Conservation (phyloP, 2,888 invertebrate species). For the Hirtodrosophila trivittata region DNA sequence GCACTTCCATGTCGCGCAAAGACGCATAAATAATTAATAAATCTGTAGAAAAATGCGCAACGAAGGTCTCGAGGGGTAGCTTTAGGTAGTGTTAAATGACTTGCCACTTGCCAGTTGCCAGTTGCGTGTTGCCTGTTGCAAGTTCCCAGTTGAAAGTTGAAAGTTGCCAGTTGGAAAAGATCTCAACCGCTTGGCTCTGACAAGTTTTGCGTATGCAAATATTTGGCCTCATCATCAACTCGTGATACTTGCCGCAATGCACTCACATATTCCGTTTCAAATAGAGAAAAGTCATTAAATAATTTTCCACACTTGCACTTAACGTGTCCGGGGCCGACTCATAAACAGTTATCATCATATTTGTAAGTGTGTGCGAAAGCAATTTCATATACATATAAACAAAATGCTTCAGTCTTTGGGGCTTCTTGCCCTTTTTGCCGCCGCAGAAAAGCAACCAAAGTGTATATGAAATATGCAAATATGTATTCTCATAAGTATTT, state of each 20-base stretch:
- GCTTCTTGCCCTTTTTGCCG: conserved; percentile 1
- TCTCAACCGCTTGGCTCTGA: conserved; percentile 41
- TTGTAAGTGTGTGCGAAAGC: conserved; percentile 25
- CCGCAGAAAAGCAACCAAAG: conserved; percentile 42
- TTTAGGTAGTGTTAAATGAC: conserved; percentile 59
- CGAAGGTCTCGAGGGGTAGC: conserved; percentile 23
- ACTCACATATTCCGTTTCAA: conserved; percentile 77
- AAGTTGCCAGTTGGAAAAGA: conserved; percentile 34
- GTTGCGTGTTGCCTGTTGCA: conserved; percentile 27
- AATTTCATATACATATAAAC: conserved; percentile 61
- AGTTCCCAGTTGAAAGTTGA: conserved; percentile 28
- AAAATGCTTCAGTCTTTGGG: conserved; percentile 48
- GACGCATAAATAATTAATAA: conserved; percentile 75
- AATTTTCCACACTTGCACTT: conserved; percentile 79
- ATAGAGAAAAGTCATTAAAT: conserved; percentile 80
- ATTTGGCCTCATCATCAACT: conserved; percentile 62
- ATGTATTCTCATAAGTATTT: conserved; percentile 33
- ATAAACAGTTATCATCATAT: conserved; percentile 37
- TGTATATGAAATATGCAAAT: conserved; percentile 51
- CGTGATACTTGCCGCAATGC: conserved; percentile 60
- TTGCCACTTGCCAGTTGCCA: conserved; percentile 56
- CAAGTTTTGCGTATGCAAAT: conserved; percentile 71
- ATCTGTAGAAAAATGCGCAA: conserved; percentile 55
- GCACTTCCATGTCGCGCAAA: conserved; percentile 53
- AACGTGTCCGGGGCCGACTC: conserved; percentile 36